Evolutionary conservation across 1,140 invertebrate species (phyloP).

Genomic region (Glossosoma conforme): DNA sequence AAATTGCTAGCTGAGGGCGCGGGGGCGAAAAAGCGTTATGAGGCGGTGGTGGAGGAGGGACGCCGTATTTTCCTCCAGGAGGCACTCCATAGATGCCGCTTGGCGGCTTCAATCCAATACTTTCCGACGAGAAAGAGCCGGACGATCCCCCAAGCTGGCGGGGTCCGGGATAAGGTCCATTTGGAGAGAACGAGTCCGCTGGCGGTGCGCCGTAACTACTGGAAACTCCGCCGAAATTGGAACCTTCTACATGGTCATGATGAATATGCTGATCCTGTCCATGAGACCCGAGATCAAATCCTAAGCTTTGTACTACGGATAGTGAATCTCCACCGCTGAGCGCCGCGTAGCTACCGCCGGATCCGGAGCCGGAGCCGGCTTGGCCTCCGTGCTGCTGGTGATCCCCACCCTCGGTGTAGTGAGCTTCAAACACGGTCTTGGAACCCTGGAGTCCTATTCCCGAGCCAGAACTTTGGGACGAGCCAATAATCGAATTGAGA

Average conservation of each 20-base stretch:
- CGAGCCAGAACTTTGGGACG: conserved; percentile 34
- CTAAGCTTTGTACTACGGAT: conserved; percentile 44
- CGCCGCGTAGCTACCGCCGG: conserved; percentile 10
- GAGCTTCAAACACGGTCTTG: conserved; percentile 48
- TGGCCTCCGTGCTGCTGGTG: conserved; percentile 4
- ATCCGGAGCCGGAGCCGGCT: background rate
- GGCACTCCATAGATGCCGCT: conserved; percentile 53
- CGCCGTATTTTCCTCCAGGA: conserved; percentile 51
- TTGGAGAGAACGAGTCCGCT: conserved; percentile 43
- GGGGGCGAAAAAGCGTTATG: conserved; percentile 40
- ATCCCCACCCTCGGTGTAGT: conserved; percentile 39
- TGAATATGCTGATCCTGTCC: conserved; percentile 15
- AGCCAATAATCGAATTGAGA: conserved; percentile 43
- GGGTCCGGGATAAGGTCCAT: conserved; percentile 49
- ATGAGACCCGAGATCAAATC: conserved; percentile 44
- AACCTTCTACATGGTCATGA: conserved; percentile 2
- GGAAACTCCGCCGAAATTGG: conserved; percentile 34
- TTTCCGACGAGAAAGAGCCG: conserved; percentile 31
- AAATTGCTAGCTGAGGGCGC: conserved; percentile 42
- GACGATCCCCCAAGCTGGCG: conserved; percentile 39
- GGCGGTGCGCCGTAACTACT: conserved; percentile 51
- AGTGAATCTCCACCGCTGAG: conserved; percentile 35
- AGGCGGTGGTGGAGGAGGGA: conserved; percentile 44
- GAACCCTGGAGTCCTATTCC: conserved; percentile 46
- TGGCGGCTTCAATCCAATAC: conserved; percentile 50